Conservation (phyloP, 2,797 vertebrate genomes). For the Pangasius sanitwongsei region DNA sequence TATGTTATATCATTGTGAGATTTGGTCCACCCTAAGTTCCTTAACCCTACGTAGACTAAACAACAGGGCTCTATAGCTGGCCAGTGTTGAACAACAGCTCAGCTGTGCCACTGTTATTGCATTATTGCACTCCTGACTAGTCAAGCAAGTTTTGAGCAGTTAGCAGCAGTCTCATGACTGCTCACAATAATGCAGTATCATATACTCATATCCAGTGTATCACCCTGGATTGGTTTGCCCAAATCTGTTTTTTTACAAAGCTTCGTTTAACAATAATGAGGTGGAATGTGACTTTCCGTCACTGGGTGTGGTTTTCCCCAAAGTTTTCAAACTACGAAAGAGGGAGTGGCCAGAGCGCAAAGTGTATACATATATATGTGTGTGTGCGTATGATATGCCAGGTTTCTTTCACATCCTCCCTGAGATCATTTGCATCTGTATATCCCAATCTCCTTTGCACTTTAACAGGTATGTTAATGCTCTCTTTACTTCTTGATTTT, state of each 20-base stretch:
- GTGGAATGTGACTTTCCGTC: conserved; percentile 22
- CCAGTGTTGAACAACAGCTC: conserved; percentile 29
- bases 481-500: not conserved
- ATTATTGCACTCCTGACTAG: conserved; percentile 56
- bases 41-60: not conserved
- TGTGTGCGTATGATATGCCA: not conserved
- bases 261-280: conserved; percentile 11
- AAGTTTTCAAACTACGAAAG: not conserved
- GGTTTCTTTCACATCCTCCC: conserved; percentile 4
- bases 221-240: not conserved
- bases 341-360: conserved; percentile 22
- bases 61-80: conserved; percentile 8
- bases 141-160: conserved; percentile 33
- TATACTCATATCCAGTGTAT: not conserved
- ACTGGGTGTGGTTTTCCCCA: conserved; percentile 22
- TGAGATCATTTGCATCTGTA: conserved; percentile 1
- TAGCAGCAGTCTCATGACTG: conserved; percentile 67
- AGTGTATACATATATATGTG: conserved; percentile 5
- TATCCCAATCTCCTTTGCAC: not conserved
- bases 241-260: not conserved
- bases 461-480: conserved; percentile 31
- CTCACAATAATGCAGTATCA: conserved; percentile 35
- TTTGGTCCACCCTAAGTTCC: conserved; percentile 23
- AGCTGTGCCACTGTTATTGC: conserved; percentile 60
- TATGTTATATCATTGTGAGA: conserved; percentile 36